Evolutionary conservation across 1,140 invertebrate genomes (phyloP).

Genomic region (Mylabris phalerata): DNA sequence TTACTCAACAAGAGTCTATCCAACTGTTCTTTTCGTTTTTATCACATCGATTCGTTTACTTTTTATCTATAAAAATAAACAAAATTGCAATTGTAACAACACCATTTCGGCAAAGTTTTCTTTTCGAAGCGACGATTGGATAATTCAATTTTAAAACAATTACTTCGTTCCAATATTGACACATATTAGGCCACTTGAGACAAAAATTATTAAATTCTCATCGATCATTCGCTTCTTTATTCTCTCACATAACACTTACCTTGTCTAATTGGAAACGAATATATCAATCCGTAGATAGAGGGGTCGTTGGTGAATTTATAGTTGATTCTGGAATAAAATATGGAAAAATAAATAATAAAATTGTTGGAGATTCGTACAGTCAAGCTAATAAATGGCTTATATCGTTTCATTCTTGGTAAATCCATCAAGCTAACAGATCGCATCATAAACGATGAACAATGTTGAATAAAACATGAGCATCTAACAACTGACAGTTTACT

Average conservation of each 20-base stretch:
- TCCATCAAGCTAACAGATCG: neutral
- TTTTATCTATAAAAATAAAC: no score
- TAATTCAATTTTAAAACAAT: neutral
- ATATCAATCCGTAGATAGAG: slow-evolving; percentile 21
- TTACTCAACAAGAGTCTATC: no score
- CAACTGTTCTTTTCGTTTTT: no score
- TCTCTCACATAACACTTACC: slow-evolving; percentile 16
- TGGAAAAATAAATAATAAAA: neutral
- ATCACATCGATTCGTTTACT: no score
- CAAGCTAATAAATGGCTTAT: neutral
- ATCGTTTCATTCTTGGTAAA: neutral
- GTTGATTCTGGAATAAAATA: slow-evolving; percentile 23
- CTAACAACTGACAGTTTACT: no score
- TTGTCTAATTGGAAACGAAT: slow-evolving; percentile 15
- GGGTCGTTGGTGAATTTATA: slow-evolving; percentile 20
- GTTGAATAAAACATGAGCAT: neutral
- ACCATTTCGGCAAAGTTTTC: neutral
- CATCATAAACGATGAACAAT: neutral
- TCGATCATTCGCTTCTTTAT: neutral
- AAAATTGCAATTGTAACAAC: no score
- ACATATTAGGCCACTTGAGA: no score
- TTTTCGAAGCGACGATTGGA: neutral
- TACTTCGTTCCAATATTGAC: no score
- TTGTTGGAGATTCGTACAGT: neutral
- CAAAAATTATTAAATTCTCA: no score